phyloP scores from a whole-genome alignment of 2,797 vertebrate species.

The Hirundo rustica region DNA sequence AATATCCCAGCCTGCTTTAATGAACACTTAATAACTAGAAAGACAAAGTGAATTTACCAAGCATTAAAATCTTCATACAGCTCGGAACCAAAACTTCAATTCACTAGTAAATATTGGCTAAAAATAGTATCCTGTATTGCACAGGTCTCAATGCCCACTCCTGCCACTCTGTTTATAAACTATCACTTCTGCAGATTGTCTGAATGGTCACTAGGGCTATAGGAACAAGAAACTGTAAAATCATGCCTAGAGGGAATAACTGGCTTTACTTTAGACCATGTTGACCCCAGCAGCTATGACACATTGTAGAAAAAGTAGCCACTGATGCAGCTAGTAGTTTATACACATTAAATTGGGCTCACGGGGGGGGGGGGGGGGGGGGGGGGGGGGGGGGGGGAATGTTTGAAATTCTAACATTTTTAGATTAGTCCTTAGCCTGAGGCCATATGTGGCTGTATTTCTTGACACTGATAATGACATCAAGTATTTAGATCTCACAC shows the following conservation, averaged over 20 bases:
- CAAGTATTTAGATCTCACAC: neutral
- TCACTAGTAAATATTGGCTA: neutral
- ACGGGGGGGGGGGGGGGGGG: no score
- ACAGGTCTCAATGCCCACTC: neutral
- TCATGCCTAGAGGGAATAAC: neutral
- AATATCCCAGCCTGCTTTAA: neutral
- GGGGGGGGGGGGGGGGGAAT: fast-evolving
- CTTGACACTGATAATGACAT: neutral
- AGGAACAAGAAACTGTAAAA: neutral
- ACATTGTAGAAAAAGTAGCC: neutral
- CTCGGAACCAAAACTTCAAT: neutral
- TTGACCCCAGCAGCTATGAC: neutral
- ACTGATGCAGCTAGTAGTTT: neutral
- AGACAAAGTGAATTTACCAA: neutral
- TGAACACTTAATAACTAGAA: neutral
- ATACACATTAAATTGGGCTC: neutral
- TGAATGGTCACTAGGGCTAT: neutral
- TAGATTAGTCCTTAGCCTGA: neutral
- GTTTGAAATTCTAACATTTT: neutral
- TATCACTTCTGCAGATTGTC: neutral
- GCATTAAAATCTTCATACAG: neutral
- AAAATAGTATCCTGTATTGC: neutral
- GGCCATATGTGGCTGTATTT: neutral
- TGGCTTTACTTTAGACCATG: neutral
- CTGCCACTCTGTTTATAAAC: neutral